phyloP scores from a whole-genome alignment of 2,797 vertebrate genomes.

The Myotis findleyi region DNA sequence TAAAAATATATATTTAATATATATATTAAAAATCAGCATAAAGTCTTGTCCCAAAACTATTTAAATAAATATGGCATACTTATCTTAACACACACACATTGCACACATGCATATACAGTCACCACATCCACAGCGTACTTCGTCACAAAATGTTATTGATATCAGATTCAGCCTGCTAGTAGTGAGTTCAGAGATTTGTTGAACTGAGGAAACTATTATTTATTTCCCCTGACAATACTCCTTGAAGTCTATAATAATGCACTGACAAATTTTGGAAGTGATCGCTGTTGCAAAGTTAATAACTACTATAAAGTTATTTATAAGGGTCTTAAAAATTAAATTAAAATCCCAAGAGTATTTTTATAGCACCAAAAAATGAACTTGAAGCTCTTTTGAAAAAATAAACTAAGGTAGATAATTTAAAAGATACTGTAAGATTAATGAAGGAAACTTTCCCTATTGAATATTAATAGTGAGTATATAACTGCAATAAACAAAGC shows the following conservation, averaged over 20 bases:
- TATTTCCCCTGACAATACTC: background rate
- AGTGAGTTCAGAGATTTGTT: background rate
- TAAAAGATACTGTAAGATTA: background rate
- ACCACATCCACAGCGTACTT: background rate
- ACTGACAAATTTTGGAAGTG: background rate
- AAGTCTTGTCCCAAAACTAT: background rate
- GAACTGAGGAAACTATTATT: background rate
- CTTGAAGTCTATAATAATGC: background rate
- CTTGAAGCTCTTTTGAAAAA: background rate
- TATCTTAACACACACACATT: background rate
- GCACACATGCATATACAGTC: background rate
- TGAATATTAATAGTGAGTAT: background rate
- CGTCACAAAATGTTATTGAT: background rate
- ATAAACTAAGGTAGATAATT: background rate
- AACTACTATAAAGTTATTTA: background rate
- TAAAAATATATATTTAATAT: too few species aligned
- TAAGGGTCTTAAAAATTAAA: background rate
- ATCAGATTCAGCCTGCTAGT: background rate
- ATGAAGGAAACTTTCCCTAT: background rate
- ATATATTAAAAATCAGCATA: conserved; percentile 6
- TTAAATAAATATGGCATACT: background rate
- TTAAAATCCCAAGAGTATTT: background rate
- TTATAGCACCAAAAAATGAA: background rate
- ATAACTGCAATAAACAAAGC: background rate
- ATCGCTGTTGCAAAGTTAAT: background rate